Evolutionary conservation across 2,797 vertebrate genomes (phyloP), one percentile per base, ranked within the genome.

Genomic region (Rhinatrema bivittatum): DNA sequence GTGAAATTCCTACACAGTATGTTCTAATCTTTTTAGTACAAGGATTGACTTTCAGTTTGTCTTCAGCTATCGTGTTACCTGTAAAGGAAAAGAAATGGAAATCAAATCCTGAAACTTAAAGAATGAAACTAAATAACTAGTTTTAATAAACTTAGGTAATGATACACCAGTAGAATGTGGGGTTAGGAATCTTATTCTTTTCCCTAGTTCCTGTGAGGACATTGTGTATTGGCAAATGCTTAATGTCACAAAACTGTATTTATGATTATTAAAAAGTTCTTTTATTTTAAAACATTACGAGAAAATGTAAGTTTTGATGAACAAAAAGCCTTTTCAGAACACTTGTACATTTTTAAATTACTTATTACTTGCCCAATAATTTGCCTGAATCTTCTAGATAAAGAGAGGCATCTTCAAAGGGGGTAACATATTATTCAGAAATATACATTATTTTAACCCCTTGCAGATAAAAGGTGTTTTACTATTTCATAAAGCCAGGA

Each of bases 1-100:
- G 57, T 61, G 36, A 56, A 60, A 62, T 59, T 70, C 61, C 40
- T 56, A 0, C 31, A 15, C 22, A 37, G 20, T 29, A 45, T 42
- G 32, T 44, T 56, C 63, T 68, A 68, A 31, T 25, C 21, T 58
- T 50, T 53, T 40, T 48, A 64, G 58, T 43, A 50, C 68, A 60
- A 53, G 72, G 45, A 54, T 30, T 46, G 48, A 41, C 55, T 66
- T 65, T n/a, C n/a, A 63, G 62, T 59, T 67, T 64, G 47, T 58
- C 62, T 70, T 79, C 61, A 58, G 60, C 69, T 82, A 78, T 60
- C 68, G 65, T 43, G 78, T 81, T 66, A 84, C 82, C 84, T 87
- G 60, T 13, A 72, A 78, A 58, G 36, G 68, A 68, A 51, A 53
- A 78, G 42, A 66, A 72, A 41, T 63, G 25, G 60, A 36, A 40